phyloP scores from a whole-genome alignment of 1,140 invertebrate species.

The Acromyrmex echinatior region DNA sequence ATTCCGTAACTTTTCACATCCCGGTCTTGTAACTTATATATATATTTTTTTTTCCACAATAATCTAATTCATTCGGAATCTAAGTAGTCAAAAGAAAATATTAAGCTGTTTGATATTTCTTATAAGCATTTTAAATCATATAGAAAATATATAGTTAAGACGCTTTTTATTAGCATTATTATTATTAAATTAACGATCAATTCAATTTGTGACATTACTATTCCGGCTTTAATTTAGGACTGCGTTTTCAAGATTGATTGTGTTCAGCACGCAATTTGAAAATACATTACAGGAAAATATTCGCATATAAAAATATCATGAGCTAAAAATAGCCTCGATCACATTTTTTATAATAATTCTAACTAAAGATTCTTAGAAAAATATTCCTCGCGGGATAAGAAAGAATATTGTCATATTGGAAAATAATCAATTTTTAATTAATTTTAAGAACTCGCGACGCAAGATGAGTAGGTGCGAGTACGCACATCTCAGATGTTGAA shows the following conservation, averaged over 20 bases:
- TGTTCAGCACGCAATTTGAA: too few species aligned
- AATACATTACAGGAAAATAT: too few species aligned
- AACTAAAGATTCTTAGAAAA: background rate
- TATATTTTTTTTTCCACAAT: constrained; percentile 1
- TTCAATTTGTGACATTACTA: too few species aligned
- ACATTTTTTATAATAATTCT: too few species aligned
- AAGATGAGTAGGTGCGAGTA: background rate
- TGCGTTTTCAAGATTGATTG: too few species aligned
- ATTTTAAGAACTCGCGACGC: constrained; percentile 60
- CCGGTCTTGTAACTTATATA: background rate
- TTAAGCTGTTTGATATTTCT: background rate
- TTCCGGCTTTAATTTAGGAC: too few species aligned
- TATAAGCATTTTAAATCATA: background rate
- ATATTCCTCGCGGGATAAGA: background rate
- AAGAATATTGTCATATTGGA: background rate
- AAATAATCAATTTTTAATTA: constrained; percentile 7
- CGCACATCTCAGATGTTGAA: background rate
- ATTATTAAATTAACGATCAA: too few species aligned
- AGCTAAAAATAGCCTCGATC: too few species aligned
- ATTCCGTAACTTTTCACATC: constrained; percentile 20
- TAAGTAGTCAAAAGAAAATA: background rate
- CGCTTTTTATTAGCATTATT: too few species aligned
- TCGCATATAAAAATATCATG: too few species aligned
- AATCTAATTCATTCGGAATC: background rate
- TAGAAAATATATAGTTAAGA: background rate